These are phyloP conservation scores for Lagopus leucura DNA, from an alignment of 2,113 vertebrate species.

Conservation along the genomic window DNA sequence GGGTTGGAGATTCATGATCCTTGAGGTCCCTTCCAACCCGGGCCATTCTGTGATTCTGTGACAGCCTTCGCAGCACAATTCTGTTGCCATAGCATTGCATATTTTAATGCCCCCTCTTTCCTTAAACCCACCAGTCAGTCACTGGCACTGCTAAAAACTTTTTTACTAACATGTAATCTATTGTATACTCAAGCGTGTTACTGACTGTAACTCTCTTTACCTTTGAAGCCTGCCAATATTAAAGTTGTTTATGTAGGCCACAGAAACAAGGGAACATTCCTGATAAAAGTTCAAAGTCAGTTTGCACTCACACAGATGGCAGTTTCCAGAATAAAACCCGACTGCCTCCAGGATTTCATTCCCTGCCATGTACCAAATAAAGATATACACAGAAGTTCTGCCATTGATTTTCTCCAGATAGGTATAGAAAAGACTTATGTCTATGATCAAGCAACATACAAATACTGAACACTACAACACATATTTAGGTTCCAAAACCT, in stretches of 20 bases:
- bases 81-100: neutral
- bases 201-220: neutral
- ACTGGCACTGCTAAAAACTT: neutral
- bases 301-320: neutral
- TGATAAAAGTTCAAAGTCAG: neutral
- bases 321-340: neutral
- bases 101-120: neutral
- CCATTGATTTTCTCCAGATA: neutral
- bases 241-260: neutral
- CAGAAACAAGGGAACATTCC: neutral
- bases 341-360: neutral
- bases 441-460: neutral
- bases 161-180: constrained; percentile 26
- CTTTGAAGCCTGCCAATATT: neutral
- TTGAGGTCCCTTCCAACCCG: no score
- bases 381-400: neutral
- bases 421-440: neutral
- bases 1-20: no score
- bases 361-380: neutral
- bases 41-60: no score
- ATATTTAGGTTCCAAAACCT: neutral
- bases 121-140: neutral
- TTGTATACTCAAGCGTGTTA: neutral
- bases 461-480: neutral
- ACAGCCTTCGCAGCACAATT: neutral